These are phyloP conservation scores for Venustoraphidia nigricollis DNA, from an alignment of 2,888 invertebrate genomes.

Conservation along the genomic window DNA sequence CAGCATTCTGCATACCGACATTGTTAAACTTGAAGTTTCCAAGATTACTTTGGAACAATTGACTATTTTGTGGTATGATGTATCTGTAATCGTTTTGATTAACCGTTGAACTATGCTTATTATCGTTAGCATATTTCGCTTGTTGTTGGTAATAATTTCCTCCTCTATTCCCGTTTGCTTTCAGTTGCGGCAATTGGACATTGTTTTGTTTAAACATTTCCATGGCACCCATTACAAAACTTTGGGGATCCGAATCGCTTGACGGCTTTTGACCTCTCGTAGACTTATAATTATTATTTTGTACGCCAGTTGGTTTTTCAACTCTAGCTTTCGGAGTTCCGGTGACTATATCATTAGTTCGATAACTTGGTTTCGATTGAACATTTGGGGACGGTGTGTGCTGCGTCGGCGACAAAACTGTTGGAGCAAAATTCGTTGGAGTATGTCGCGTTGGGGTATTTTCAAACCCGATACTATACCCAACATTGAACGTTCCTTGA, in stretches of 20 bases:
- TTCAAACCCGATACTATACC: slow-evolving; percentile 21
- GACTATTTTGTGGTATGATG: too few relatives aligned
- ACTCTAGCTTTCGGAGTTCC: slow-evolving; percentile 16
- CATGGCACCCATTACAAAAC: too few relatives aligned
- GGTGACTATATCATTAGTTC: slow-evolving; percentile 15
- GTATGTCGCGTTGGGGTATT: slow-evolving; percentile 1
- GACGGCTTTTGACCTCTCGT: too few relatives aligned
- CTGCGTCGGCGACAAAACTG: slow-evolving; percentile 3
- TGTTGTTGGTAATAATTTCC: too few relatives aligned
- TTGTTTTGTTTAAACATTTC: too few relatives aligned
- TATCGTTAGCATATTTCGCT: too few relatives aligned
- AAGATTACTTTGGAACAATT: too few relatives aligned
- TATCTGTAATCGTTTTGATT: too few relatives aligned
- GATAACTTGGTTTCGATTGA: slow-evolving; percentile 5
- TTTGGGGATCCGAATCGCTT: too few relatives aligned
- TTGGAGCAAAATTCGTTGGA: slow-evolving; percentile 4
- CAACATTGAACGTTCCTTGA: slow-evolving; percentile 20
- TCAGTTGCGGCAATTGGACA: too few relatives aligned
- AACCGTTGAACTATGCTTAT: too few relatives aligned
- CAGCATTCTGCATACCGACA: not conserved
- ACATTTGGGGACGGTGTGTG: not conserved
- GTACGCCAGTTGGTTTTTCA: slow-evolving; percentile 12
- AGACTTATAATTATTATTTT: not conserved
- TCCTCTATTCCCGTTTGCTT: too few relatives aligned
- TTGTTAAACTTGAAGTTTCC: not conserved